These are phyloP conservation scores for Clunio marinus DNA, from an alignment of 2,888 invertebrate genomes.

Conservation along the genomic window DNA sequence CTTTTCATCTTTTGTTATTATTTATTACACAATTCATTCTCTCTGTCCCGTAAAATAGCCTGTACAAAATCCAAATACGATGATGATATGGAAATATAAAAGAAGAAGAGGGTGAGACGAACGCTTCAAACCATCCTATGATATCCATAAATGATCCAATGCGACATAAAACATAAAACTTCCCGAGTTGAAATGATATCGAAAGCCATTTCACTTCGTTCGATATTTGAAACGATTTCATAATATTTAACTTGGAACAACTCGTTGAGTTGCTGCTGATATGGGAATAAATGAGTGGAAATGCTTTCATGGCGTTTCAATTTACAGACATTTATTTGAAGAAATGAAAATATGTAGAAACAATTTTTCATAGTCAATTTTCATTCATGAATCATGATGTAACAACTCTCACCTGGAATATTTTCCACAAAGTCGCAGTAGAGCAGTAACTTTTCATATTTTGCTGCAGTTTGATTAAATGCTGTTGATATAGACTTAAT, in stretches of 20 bases:
- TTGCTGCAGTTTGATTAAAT: too few relatives aligned
- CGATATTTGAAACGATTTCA: neutral
- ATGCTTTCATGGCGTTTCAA: neutral
- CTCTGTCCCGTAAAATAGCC: too few relatives aligned
- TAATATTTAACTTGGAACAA: neutral
- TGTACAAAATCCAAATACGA: neutral
- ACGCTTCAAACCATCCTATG: too few relatives aligned
- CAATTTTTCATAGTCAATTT: neutral
- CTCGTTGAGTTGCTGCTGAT: neutral
- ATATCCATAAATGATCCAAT: neutral
- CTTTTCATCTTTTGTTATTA: neutral
- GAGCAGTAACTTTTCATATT: too few relatives aligned
- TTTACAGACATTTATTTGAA: too few relatives aligned
- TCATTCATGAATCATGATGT: neutral
- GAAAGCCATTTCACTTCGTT: neutral
- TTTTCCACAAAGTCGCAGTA: too few relatives aligned
- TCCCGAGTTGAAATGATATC: neutral
- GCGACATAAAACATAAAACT: neutral
- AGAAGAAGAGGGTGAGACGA: too few relatives aligned
- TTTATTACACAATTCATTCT: neutral
- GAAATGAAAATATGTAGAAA: neutral
- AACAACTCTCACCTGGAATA: too few relatives aligned
- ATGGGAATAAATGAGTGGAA: constrained; percentile 3
- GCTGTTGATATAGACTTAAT: too few relatives aligned
- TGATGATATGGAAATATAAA: constrained; percentile 8